Evolutionary conservation across 2,113 vertebrate genomes (phyloP).

Genomic region (Cercopithecus mona): DNA sequence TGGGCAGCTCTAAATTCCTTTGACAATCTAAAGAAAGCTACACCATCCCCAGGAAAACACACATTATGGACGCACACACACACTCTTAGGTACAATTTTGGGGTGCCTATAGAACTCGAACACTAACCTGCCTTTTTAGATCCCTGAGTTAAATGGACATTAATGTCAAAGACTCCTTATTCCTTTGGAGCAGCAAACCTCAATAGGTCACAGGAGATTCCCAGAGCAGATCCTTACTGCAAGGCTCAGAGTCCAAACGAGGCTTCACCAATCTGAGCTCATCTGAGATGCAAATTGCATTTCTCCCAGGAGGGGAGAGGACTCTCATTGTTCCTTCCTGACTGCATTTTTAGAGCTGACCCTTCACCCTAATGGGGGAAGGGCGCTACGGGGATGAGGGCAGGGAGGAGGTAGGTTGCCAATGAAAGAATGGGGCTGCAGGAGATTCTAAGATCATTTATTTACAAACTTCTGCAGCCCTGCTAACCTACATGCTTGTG

Average conservation of each 20-base stretch:
- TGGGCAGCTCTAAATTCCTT: not conserved
- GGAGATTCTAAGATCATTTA: not conserved
- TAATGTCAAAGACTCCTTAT: not conserved
- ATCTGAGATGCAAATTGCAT: not conserved
- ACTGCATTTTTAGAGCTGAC: not conserved
- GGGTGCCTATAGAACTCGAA: not conserved
- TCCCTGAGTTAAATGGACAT: not conserved
- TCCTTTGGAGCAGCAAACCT: not conserved
- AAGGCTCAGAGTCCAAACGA: not conserved
- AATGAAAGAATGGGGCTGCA: not conserved
- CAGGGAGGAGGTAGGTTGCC: not conserved
- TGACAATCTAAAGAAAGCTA: not conserved
- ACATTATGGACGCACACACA: not conserved
- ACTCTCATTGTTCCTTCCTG: not conserved
- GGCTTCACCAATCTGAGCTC: not conserved
- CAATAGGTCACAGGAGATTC: not conserved
- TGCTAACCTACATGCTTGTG: not conserved
- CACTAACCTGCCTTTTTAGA: not conserved
- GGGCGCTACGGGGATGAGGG: not conserved
- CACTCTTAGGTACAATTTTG: not conserved
- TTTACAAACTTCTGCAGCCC: not conserved
- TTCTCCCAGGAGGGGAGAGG: not conserved
- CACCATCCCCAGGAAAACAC: not conserved
- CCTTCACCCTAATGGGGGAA: not conserved
- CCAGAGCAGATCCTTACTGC: not conserved